phyloP scores from a whole-genome alignment of 2,797 vertebrate species.

The Coluber constrictor region DNA sequence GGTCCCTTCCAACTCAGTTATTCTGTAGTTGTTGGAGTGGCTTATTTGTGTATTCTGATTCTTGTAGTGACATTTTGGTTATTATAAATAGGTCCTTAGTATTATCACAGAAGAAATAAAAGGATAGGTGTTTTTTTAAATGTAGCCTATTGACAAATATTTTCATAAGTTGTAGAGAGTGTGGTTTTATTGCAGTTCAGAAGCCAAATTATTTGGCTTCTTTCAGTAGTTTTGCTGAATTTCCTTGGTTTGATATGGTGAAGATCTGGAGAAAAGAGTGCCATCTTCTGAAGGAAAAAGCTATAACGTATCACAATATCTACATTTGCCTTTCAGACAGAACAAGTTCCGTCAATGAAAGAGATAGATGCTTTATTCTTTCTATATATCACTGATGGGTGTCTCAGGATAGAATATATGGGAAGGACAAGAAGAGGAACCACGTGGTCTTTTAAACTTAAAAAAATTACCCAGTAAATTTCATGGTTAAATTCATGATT shows the following conservation, averaged over 20 bases:
- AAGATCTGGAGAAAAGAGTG: neutral
- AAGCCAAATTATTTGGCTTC: neutral
- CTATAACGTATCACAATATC: neutral
- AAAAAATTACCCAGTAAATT: conserved; percentile 25
- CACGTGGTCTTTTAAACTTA: neutral
- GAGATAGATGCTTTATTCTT: neutral
- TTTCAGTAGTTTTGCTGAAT: neutral
- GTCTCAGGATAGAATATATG: neutral
- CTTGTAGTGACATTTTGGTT: neutral
- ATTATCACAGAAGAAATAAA: neutral
- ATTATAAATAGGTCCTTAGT: neutral
- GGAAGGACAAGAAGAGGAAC: neutral
- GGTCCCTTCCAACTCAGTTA: neutral
- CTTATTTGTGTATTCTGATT: neutral
- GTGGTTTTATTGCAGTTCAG: neutral
- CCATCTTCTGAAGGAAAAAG: neutral
- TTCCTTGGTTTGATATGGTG: neutral
- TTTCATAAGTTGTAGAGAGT: neutral
- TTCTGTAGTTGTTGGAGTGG: neutral
- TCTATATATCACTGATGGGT: neutral
- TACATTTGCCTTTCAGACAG: neutral
- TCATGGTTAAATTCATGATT: neutral
- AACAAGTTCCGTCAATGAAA: neutral
- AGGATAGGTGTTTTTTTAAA: neutral
- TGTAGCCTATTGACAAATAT: neutral